phyloP scores from a whole-genome alignment of 2,888 invertebrate genomes.

The Xestia xanthographa region DNA sequence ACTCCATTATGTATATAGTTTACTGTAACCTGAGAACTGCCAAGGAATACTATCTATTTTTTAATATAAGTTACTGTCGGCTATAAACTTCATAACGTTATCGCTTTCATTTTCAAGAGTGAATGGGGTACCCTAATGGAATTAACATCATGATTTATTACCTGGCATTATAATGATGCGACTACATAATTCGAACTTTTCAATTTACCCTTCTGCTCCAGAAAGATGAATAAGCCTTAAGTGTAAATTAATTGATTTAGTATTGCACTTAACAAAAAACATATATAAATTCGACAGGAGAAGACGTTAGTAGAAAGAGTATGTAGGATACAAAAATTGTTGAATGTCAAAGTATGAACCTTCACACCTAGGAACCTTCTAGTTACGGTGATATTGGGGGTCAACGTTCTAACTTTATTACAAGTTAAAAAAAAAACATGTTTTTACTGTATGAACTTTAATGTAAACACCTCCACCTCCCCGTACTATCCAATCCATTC shows the following conservation, averaged over 20 bases:
- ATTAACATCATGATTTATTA: background rate
- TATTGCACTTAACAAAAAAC: background rate
- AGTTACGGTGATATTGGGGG: too few species aligned
- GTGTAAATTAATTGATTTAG: background rate
- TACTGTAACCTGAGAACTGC: background rate
- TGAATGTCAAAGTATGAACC: too few species aligned
- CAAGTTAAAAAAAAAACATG: too few species aligned
- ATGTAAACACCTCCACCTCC: too few species aligned
- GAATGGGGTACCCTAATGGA: background rate
- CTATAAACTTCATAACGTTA: background rate
- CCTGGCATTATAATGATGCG: background rate
- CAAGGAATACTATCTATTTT: background rate
- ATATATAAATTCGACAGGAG: background rate
- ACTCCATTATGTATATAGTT: background rate
- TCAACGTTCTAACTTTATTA: too few species aligned
- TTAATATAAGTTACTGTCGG: background rate
- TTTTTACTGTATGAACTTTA: too few species aligned
- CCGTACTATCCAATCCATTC: too few species aligned
- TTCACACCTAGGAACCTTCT: too few species aligned
- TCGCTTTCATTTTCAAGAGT: background rate
- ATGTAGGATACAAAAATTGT: too few species aligned
- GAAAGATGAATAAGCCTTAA: background rate
- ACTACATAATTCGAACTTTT: background rate
- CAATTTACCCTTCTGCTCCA: background rate
- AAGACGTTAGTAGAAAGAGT: too few species aligned